Conservation (phyloP, 2,888 invertebrate species). For the Orthonevra nobilis region DNA sequence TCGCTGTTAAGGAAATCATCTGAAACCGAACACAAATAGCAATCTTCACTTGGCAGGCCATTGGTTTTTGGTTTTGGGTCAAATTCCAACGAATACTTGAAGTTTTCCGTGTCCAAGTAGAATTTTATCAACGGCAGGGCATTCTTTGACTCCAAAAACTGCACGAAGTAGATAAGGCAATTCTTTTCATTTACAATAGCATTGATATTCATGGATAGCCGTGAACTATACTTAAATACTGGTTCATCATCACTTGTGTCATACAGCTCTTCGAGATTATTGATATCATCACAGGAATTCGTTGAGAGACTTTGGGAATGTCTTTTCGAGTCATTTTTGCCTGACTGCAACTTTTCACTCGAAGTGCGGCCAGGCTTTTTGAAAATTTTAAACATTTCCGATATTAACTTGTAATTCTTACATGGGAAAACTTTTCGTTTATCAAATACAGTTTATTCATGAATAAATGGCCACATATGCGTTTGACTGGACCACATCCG, state of each 20-base stretch:
- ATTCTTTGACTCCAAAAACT: conserved; percentile 90
- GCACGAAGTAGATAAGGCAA: conserved; percentile 90
- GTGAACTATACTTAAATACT: conserved; percentile 77
- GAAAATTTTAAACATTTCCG: conserved; percentile 58
- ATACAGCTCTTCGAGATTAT: conserved; percentile 50
- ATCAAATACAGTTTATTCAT: not conserved
- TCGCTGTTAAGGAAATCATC: conserved; percentile 16
- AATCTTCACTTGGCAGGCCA: conserved; percentile 3
- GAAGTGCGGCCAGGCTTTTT: conserved; percentile 31
- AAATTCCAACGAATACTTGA: conserved; percentile 80
- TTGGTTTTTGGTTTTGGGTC: conserved; percentile 50
- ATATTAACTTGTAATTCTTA: not conserved
- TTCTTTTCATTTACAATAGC: conserved; percentile 90
- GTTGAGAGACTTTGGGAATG: conserved; percentile 51
- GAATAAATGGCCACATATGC: conserved; percentile 51
- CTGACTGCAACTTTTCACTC: conserved; percentile 27
- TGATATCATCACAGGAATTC: conserved; percentile 41
- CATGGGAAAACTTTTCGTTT: conserved; percentile 24
- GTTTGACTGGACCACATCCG: not conserved
- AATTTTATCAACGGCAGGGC: conserved; percentile 86
- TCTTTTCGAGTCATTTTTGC: conserved; percentile 39
- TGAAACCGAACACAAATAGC: conserved; percentile 18
- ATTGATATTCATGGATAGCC: conserved; percentile 87
- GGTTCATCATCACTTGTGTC: conserved; percentile 37
- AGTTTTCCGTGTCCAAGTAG: conserved; percentile 88